Base-by-base conservation (phyloP, 2,888 invertebrate species). In the Drosophila multiciliata region DNA sequence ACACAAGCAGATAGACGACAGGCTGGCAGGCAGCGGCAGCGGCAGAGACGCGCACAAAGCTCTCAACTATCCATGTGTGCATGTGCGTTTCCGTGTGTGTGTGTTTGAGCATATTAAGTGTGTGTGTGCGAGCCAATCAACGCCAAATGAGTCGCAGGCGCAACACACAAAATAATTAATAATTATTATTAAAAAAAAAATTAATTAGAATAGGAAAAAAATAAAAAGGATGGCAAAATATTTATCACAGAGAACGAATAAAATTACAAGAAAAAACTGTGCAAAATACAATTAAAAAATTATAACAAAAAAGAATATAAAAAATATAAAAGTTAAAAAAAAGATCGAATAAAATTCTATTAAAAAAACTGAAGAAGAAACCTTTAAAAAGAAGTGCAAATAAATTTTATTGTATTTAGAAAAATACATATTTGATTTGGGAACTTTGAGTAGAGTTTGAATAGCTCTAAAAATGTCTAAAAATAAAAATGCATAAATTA, bases 61-160 rank as follows among this genome's bases (percentile, higher is more conserved):
- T 75, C 75, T 66, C 57, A 45, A 50, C 55, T 67, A 66, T 45
- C 23, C 42, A 52, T 71, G 67, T 42, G 52, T 62, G 52, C 40
- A 33, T 63, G 53, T 50, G 38, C 32, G 36, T 42, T 35, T 23
- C 17, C 20, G n/a, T 66, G 66, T 45, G 55, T 54, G 32, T 57
- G 33, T 42, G 48, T 40, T 58, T 36, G 54, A 36, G 23, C 17
- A 29, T 7, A 52, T 52, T 52, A 58, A 45, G 49, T 59, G 59
- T 65, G 68, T 57, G 66, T 58, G 78, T 78, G 79, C 78, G 78
- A 78, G 71, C 79, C 79, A 80, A 80, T 80, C 79, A 80, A 80
- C 74, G 79, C 50, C 66, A 79, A 79, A 79, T 79, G 79, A 79
- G 66, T 80, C 76, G 80, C 80, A 79, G 79, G 77, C 79, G 82